A percentile compares a stretch with the other conserved stretches of the same genome.
These are phyloP conservation scores for Theocolax elegans DNA, from an alignment of 1,140 invertebrate species.

Conservation along the genomic window DNA sequence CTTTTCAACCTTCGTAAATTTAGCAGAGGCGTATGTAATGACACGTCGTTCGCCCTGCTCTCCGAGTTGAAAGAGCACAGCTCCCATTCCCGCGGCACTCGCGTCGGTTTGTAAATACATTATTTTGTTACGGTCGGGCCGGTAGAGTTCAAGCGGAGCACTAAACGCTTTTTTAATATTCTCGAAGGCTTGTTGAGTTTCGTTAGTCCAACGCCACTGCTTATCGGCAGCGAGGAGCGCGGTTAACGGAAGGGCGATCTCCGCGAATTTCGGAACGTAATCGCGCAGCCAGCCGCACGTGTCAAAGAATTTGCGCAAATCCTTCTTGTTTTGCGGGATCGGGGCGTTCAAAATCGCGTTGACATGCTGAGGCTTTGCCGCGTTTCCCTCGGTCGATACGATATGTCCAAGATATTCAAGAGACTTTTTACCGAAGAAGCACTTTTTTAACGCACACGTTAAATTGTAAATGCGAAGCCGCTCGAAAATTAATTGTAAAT, in stretches of 20 bases:
- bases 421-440: background rate
- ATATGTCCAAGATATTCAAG: slow-evolving; percentile 4
- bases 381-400: background rate
- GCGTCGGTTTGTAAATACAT: slow-evolving; percentile 42
- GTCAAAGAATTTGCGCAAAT: slow-evolving; percentile 1
- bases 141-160: background rate
- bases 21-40: slow-evolving; percentile 39
- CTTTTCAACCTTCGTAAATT: too few species aligned
- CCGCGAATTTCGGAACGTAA: slow-evolving; percentile 30
- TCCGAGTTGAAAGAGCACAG: slow-evolving; percentile 38
- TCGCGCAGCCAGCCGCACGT: background rate
- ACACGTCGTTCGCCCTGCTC: background rate
- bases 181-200: background rate
- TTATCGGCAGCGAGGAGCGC: background rate
- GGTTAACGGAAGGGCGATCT: background rate
- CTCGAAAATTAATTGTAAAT: slow-evolving; percentile 43
- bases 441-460: slow-evolving; percentile 3
- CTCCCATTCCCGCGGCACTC: slow-evolving; percentile 37
- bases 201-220: background rate
- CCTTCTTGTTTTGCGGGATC: background rate
- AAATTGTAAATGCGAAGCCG: slow-evolving; percentile 40
- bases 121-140: background rate
- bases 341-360: background rate
- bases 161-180: background rate
- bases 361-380: background rate